These are phyloP conservation scores for Nycticebus coucang DNA, from an alignment of 2,113 vertebrate species.

Conservation along the genomic window DNA sequence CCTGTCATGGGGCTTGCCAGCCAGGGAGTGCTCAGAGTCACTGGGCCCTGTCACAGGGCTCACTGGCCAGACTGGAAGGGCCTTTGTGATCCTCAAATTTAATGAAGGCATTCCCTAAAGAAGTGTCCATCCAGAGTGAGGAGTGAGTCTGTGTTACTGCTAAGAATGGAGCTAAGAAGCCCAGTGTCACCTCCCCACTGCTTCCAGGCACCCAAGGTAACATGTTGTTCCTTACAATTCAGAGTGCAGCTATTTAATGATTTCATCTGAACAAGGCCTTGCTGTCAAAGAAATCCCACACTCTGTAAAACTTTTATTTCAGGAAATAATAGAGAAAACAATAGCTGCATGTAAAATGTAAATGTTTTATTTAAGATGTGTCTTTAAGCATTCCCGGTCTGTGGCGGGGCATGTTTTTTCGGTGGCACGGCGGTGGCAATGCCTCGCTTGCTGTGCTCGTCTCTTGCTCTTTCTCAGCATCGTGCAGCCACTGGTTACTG, in stretches of 20 bases:
- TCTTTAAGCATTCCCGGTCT: background rate
- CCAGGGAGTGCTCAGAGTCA: too few species aligned
- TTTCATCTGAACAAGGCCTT: background rate
- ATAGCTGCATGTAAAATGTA: background rate
- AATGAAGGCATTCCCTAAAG: background rate
- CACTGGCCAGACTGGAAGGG: background rate
- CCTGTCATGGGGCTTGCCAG: background rate
- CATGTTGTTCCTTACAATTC: background rate
- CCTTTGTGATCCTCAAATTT: background rate
- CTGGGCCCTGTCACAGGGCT: background rate
- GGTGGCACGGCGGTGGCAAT: background rate
- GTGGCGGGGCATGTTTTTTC: background rate
- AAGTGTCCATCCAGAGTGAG: background rate
- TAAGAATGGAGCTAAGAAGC: background rate
- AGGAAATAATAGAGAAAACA: background rate
- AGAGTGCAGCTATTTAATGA: background rate
- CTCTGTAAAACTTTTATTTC: background rate
- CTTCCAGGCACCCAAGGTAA: background rate
- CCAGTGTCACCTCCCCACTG: accelerated
- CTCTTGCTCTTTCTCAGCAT: too few species aligned
- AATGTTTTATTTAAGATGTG: background rate
- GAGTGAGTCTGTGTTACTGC: too few species aligned
- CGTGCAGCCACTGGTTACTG: too few species aligned
- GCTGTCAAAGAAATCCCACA: background rate
- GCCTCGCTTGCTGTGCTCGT: background rate